Percentiles rank a stretch among this genome's conserved stretches.
phyloP scores from a whole-genome alignment of 64 coral and sea anemone species.

The Montipora cactus region DNA sequence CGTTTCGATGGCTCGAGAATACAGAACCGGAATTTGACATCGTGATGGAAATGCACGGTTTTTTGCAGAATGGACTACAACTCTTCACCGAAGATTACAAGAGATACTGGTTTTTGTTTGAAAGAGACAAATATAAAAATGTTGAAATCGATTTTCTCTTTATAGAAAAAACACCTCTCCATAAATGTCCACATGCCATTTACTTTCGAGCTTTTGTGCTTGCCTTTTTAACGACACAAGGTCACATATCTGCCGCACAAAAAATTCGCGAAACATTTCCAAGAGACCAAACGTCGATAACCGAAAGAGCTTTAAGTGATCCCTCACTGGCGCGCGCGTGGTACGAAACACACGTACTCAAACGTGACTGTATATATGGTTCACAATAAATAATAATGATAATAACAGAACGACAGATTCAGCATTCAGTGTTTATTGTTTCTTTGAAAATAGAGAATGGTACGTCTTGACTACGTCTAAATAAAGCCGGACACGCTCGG shows the following conservation, averaged over 20 bases:
- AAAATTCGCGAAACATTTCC: background rate
- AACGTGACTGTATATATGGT: background rate
- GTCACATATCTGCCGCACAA: background rate
- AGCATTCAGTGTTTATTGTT: background rate
- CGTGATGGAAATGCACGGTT: background rate
- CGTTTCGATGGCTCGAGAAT: background rate
- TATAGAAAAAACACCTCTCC: background rate
- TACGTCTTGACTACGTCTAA: background rate
- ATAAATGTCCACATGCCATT: background rate
- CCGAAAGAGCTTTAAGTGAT: background rate
- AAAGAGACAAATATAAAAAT: background rate
- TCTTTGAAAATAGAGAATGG: background rate
- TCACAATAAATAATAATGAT: background rate
- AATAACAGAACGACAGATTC: too few relatives aligned
- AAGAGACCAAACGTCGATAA: background rate
- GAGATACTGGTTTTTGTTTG: background rate
- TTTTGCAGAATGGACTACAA: background rate
- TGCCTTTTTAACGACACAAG: background rate
- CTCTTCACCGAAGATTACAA: background rate
- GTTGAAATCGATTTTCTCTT: background rate
- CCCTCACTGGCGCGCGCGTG: background rate
- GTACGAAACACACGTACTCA: background rate
- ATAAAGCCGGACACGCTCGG: background rate
- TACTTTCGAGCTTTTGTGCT: background rate
- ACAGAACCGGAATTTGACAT: background rate